Evolutionary conservation across 2,113 vertebrate genomes (phyloP).

Genomic region (Butorides virescens): DNA sequence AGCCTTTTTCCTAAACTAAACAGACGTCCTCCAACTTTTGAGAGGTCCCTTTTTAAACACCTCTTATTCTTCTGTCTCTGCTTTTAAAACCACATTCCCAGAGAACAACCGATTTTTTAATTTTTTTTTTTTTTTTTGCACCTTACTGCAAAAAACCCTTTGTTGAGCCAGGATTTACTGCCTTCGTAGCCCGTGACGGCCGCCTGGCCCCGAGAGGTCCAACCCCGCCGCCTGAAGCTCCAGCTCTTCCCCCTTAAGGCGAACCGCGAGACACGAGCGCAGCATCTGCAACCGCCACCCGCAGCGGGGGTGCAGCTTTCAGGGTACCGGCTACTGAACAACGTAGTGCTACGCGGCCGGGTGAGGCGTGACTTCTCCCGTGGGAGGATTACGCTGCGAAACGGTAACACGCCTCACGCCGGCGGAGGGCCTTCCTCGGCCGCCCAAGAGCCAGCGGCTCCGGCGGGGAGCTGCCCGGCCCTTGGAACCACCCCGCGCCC

Average conservation of each 20-base stretch:
- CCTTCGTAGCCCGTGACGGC: not conserved
- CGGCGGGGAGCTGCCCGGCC: not conserved
- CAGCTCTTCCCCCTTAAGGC: not conserved
- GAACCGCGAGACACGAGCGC: fast-evolving
- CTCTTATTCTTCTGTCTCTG: not conserved
- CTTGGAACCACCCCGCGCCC: not conserved
- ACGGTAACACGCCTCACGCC: fast-evolving
- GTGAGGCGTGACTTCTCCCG: fast-evolving
- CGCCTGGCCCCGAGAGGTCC: fast-evolving
- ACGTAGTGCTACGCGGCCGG: fast-evolving
- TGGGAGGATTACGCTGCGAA: fast-evolving
- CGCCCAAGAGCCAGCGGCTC: too few species aligned
- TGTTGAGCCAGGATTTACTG: fast-evolving
- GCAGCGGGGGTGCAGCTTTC: not conserved
- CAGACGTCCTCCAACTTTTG: not conserved
- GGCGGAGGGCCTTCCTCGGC: not conserved
- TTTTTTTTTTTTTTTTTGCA: too few species aligned
- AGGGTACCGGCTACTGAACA: fast-evolving
- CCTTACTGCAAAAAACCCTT: not conserved
- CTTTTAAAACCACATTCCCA: not conserved
- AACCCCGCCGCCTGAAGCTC: fast-evolving
- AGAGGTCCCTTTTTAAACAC: not conserved
- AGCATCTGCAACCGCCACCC: not conserved
- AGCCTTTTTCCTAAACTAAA: not conserved
- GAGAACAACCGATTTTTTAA: fast-evolving